Conservation (phyloP, 37 sponge, comb jelly and placozoan species). For the Spongia lamella region DNA sequence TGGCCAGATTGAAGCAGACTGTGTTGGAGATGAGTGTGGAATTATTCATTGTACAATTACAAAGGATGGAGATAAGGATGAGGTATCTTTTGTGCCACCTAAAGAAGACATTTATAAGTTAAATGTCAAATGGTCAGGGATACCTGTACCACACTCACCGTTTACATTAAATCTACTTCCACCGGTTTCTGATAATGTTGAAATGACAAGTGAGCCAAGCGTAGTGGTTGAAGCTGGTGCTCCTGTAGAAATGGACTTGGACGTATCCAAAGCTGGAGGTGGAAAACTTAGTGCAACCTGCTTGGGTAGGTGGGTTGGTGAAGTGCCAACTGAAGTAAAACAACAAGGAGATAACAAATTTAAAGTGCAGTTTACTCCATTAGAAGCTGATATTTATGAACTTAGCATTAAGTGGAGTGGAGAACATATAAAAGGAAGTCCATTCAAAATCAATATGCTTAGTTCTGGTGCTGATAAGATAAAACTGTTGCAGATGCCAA, state of each 20-base stretch:
- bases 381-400: conserved; percentile 49
- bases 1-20: conserved; percentile 55
- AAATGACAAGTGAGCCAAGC: conserved; percentile 29
- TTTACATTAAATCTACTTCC: conserved; percentile 64
- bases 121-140: conserved; percentile 59
- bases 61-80: conserved; percentile 30
- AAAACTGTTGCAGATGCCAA: conserved; percentile 4
- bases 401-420: conserved; percentile 68
- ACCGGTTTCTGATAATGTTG: conserved; percentile 42
- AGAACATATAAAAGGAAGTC: conserved; percentile 66
- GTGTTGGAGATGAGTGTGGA: conserved; percentile 53
- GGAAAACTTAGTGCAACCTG: conserved; percentile 52
- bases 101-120: conserved; percentile 52
- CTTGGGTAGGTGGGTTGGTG: conserved; percentile 51
- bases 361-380: conserved; percentile 47
- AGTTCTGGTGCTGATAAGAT: conserved; percentile 58
- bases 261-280: conserved; percentile 62
- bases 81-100: conserved; percentile 41
- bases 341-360: conserved; percentile 5
- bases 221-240: conserved; percentile 14
- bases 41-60: conserved; percentile 50
- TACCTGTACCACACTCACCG: conserved; percentile 62
- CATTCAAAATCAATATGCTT: conserved; percentile 64
- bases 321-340: conserved; percentile 30
- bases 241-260: conserved; percentile 32